A percentile compares a stretch with the other conserved stretches of the same genome.
Conservation (phyloP, 1,140 invertebrate genomes). For the Reticulitermes speratus region DNA sequence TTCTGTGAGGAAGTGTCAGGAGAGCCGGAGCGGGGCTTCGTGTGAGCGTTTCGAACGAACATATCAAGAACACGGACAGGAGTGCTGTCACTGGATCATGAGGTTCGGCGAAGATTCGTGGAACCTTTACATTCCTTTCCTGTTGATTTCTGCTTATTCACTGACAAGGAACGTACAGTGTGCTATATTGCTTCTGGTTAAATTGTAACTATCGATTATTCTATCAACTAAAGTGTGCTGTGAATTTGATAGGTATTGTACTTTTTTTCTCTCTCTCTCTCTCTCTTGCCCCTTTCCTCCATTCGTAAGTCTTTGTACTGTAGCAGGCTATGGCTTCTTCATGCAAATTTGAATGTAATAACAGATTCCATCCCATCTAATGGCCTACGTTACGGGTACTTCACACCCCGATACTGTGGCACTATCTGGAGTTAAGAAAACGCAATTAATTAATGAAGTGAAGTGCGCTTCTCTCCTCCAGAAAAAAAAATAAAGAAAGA, state of each 20-base stretch:
- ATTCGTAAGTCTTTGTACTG: not conserved
- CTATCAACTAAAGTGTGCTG: not conserved
- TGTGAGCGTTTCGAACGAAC: no score
- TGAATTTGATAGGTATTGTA: not conserved
- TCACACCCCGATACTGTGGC: constrained; percentile 4
- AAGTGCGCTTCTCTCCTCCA: constrained; percentile 16
- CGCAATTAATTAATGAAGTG: constrained; percentile 36
- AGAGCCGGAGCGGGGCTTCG: no score
- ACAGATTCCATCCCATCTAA: not conserved
- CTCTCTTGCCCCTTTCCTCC: no score
- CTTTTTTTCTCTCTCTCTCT: not conserved
- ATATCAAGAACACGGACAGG: no score
- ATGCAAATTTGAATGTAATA: constrained; percentile 23
- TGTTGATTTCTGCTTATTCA: no score
- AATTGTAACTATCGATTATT: not conserved
- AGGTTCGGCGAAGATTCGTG: no score
- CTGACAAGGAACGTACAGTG: no score
- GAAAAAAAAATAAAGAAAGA: not conserved
- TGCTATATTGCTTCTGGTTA: not conserved
- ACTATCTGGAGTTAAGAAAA: constrained; percentile 9
- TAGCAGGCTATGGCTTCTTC: not conserved
- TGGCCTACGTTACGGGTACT: not conserved
- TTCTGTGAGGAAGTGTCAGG: no score
- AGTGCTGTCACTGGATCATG: no score
- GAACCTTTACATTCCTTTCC: no score